Base-by-base conservation (phyloP, 1,140 invertebrate species). In the Ctenoplectra terminalis region DNA sequence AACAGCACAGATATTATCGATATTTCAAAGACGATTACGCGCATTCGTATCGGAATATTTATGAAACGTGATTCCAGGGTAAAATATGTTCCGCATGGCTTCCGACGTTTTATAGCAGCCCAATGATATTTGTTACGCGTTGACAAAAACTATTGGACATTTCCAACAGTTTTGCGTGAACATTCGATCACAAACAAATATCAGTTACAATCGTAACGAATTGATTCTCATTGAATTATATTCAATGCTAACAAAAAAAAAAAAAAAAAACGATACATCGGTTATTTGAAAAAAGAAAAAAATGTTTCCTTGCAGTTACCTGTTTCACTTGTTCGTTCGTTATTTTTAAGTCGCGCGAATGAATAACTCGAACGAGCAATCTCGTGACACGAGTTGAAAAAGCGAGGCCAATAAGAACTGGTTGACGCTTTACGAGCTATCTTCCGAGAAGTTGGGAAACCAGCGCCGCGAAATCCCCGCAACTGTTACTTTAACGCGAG, bases 361-460 rank as follows among this genome's bases (percentile, higher is more conserved):
- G 8, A 73, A 60, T 26, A 5, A n/a, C 15, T 70, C 1, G 17
- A 6, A 46, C 15, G 67, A 40, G 31, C 17, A n/a, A 17, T 48
- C 17, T 23, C 9, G 15, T 4, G 23, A 64, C 60, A 37, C 40
- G 71, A 26, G 13, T 52, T 46, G 29, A 66, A 48, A 50, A 20
- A 37, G 20, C 9, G 9, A 3, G 40, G 4, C 29, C 37, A n/a
- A 43, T 50, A 43, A 73, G 60, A 73, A 74, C 60, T 54, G 40
- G 60, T 48, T 23, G 40, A 48, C 72, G 23, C 7, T 73, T 64
- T 64, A 34, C 48, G 60, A 48, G 50, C 26, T 7, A 34, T 26
- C 71, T 31, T 50, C 61, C 48, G 50, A 74, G 71, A 75, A 66
- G 26, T 50, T 37, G n/a, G n/a, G 43, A 48, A 81, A 74, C 26